These are phyloP conservation scores for Suricata suricatta DNA, from an alignment of 2,113 vertebrate species.

Conservation along the genomic window DNA sequence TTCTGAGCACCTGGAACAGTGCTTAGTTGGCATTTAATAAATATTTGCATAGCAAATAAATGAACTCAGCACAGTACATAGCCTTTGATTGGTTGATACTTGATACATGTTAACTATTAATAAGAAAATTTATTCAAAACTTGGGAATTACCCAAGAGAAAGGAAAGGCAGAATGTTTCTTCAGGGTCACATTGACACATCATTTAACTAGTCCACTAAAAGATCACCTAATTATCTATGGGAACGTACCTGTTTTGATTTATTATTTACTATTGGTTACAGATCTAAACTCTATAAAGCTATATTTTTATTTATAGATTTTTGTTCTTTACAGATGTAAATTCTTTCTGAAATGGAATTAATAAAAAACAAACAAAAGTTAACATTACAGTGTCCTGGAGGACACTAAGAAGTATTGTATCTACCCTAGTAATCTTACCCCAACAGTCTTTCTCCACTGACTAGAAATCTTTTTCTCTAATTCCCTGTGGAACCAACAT, in stretches of 20 bases:
- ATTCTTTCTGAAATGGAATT: constrained; percentile 5
- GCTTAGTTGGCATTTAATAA: neutral
- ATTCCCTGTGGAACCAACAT: neutral
- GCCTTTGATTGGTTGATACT: neutral
- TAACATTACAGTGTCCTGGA: neutral
- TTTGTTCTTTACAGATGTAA: constrained; percentile 10
- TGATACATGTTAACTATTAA: neutral
- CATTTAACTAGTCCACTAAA: neutral
- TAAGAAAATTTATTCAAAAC: neutral
- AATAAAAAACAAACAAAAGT: neutral
- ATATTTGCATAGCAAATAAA: neutral
- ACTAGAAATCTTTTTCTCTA: neutral
- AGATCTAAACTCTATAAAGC: neutral
- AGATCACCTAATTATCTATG: neutral
- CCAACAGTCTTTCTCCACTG: neutral
- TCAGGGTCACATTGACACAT: neutral
- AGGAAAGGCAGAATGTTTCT: neutral
- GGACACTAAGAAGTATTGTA: neutral
- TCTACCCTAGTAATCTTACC: neutral
- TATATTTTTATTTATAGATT: constrained; percentile 28
- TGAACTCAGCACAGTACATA: neutral
- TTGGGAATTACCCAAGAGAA: neutral
- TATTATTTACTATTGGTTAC: neutral
- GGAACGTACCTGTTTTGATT: neutral
- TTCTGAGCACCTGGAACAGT: neutral